Base-by-base conservation (phyloP, 2,888 invertebrate genomes). In the Dynastes tityus region DNA sequence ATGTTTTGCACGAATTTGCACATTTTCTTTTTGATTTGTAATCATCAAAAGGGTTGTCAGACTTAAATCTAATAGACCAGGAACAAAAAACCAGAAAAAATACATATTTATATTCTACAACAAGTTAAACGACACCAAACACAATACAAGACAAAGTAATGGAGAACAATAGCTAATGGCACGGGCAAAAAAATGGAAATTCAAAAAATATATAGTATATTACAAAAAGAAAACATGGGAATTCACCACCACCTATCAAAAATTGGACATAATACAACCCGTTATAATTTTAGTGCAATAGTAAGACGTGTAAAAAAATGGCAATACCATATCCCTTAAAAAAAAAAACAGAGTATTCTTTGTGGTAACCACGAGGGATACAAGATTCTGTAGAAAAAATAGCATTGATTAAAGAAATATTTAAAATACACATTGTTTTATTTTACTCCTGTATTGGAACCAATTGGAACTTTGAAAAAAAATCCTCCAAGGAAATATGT, bases 371-470 rank as follows among this genome's bases (percentile, higher is more conserved):
- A 87, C 86, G 86, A 85, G 82, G 81, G 81, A 80, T 86, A 88
- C 87, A 88, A 87, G 84, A 85, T 85, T 87, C 86, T 88, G 88
- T 89, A 89, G 88, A 87, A 85, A 55, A 73, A 87, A 88, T 88
- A 88, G 88, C 86, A 87, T 88, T 88, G 88, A 88, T 89, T 89
- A 89, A 88, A 88, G 87, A 88, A 88, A 88, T 87, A 87, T 88
- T 87, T 86, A 86, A 88, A 88, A 85, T 86, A 86, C 49, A 58
- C 3, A 49, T n/a, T 74, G 70, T 53, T 68, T 76, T 79, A 71
- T 79, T 79, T 45, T 51, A 51, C n/a, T 37, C 49, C 53, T n/a
- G n/a, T 45, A 37, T 37, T 37, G 37, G 16, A 16, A 16, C 16
- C 16, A 16, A 32, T 5, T 32, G 32, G 32, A 32, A 32, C 32